A percentile compares a stretch with the other conserved stretches of the same genome.
These are phyloP conservation scores for Chrysochloris asiatica DNA, from an alignment of 2,113 vertebrate genomes.

Conservation along the genomic window DNA sequence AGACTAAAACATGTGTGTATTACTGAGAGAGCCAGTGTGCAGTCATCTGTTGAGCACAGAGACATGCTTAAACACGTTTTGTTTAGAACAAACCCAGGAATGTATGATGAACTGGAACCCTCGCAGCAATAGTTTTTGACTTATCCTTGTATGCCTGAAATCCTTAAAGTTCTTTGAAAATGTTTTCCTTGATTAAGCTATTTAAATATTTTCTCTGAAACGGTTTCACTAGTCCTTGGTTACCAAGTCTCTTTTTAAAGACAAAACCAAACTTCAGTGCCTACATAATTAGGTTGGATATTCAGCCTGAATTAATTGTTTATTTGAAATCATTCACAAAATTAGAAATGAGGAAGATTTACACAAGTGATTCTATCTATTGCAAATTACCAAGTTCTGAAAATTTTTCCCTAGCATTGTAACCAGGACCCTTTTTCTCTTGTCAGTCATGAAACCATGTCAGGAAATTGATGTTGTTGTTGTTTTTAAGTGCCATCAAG, in stretches of 20 bases:
- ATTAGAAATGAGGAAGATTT: slow-evolving; percentile 9
- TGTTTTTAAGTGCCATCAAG: too few species aligned
- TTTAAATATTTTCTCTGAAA: slow-evolving; percentile 28
- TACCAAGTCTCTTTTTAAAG: neutral
- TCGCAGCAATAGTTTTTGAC: too few species aligned
- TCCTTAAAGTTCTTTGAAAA: slow-evolving; percentile 40
- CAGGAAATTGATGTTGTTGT: neutral
- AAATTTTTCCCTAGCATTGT: slow-evolving; percentile 22
- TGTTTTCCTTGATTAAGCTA: slow-evolving; percentile 29
- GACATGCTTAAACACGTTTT: too few species aligned
- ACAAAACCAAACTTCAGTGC: neutral
- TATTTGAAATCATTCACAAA: neutral
- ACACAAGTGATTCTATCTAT: neutral
- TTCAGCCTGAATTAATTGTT: slow-evolving; percentile 28
- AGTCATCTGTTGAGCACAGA: too few species aligned
- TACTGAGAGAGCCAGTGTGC: too few species aligned
- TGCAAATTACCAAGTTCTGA: neutral
- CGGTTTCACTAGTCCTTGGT: neutral
- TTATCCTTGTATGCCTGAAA: neutral
- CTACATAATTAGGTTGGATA: neutral
- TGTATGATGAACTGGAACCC: too few species aligned
- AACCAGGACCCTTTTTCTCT: neutral
- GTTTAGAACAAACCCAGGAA: too few species aligned
- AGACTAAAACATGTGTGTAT: too few species aligned
- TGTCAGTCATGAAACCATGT: neutral